Base-by-base conservation (phyloP, 2,888 invertebrate species). In the Cerastis leucographa region DNA sequence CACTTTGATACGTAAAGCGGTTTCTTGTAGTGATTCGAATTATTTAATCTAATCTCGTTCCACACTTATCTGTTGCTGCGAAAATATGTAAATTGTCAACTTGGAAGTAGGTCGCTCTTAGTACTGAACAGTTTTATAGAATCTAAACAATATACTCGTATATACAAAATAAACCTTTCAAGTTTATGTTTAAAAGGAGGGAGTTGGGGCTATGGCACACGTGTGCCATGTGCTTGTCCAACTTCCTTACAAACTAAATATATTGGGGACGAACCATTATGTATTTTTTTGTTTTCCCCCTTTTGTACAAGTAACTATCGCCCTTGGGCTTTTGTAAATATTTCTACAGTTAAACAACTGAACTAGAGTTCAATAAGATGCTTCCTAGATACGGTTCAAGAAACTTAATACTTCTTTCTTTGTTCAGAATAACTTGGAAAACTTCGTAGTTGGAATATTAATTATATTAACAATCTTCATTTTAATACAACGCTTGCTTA, bases 1-100 rank as follows among this genome's bases (percentile, higher is more conserved):
- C 64, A 81, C n/a, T 54, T 42, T 42, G 61, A 80, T 73, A 46
- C 35, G 29, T 64, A 80, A 29, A 40, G 19, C 8, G 9, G 75
- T 49, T 81, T 29, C 64, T 74, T 14, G 46, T 64, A 42, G 29
- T 56, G 49, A 80, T 56, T 64, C 17, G 6, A 25, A 61, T 22
- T 42, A 62, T 19, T 44, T 54, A 64, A 81, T 78, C 29, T 49
- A 17, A 76, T 76, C 59, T 61, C 46, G 25, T 61, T 70, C 19
- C 14, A 9, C 11, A 54, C 14, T 64, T 40, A 29, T 54, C n/a
- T 42, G 11, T 49, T 59, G 59, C n/a, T 12, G 44, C 40, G 25
- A 35, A 65, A 46, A 82, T 69, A 59, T 70, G 46, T 56, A 56
- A 64, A 81, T 40, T n/a, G 59, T 14, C 29, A 70, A 46, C 25